These are phyloP conservation scores for Peribatodes rhomboidaria DNA, from an alignment of 2,888 invertebrate genomes.

Conservation along the genomic window DNA sequence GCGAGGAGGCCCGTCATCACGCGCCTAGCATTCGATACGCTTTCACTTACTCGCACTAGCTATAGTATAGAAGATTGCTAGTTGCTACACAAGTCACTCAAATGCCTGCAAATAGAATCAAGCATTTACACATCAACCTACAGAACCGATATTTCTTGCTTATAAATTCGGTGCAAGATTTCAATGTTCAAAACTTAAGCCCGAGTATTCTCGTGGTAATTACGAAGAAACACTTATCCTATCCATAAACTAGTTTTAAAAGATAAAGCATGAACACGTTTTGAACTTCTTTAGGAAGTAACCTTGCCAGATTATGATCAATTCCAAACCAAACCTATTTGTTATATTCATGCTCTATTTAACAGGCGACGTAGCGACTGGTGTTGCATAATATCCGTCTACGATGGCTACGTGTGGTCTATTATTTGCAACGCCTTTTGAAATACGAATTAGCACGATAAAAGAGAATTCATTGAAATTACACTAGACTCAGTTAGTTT, in stretches of 20 bases:
- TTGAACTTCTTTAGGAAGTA: constrained; percentile 31
- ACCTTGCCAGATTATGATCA: constrained; percentile 29
- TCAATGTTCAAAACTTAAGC: neutral
- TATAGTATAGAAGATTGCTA: constrained; percentile 30
- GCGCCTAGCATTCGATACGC: constrained; percentile 59
- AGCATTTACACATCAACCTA: neutral
- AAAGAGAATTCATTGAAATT: constrained; percentile 14
- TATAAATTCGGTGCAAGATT: neutral
- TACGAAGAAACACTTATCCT: neutral
- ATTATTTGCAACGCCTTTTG: constrained; percentile 31
- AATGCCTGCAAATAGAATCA: constrained; percentile 17
- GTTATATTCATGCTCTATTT: constrained; percentile 41
- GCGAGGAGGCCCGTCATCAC: constrained; percentile 56
- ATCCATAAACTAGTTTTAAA: neutral
- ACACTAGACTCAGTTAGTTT: neutral
- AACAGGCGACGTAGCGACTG: constrained; percentile 29
- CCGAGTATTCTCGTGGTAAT: neutral
- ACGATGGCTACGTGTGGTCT: constrained; percentile 23
- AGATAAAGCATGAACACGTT: constrained; percentile 8
- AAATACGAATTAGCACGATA: constrained; percentile 22
- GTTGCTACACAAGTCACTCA: constrained; percentile 24
- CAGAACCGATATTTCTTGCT: neutral
- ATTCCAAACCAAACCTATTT: constrained; percentile 34
- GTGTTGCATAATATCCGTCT: constrained; percentile 39
- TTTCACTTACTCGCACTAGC: constrained; percentile 53